A percentile compares a stretch with the other conserved stretches of the same genome.
Evolutionary conservation across 92 coral and sea anemone species (phyloP).

Genomic region (Siderastrea siderea): DNA sequence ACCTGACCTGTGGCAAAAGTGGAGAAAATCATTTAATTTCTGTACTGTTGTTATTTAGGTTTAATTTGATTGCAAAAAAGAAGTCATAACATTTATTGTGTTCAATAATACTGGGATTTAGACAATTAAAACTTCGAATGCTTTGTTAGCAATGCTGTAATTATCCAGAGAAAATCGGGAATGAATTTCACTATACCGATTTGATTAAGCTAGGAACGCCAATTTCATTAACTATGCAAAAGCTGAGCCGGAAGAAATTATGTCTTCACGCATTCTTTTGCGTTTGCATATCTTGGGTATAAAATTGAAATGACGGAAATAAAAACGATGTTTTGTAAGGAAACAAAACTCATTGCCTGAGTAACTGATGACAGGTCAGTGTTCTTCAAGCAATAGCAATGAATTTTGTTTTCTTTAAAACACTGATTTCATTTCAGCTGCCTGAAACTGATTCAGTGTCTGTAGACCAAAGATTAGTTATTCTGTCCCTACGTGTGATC

Average conservation of each 20-base stretch:
- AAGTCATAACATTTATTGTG: conserved; percentile 30
- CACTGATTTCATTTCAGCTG: neutral
- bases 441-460: no score
- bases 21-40: neutral
- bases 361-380: no score
- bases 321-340: no score
- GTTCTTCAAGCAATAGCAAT: neutral
- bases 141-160: neutral
- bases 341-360: no score
- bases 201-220: neutral
- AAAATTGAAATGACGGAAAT: no score
- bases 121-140: conserved; percentile 16
- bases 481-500: neutral
- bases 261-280: no score
- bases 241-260: no score
- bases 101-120: neutral
- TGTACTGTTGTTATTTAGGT: neutral
- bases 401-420: neutral
- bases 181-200: neutral
- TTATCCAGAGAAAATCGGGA: neutral
- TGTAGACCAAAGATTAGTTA: neutral
- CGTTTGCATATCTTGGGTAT: no score
- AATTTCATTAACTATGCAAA: neutral
- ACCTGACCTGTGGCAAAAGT: neutral
- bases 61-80: conserved; percentile 17